Percentiles rank a stretch among this genome's conserved stretches.
Evolutionary conservation across 2,113 vertebrate species (phyloP).

Genomic region (Periophthalmodon schlosseri): DNA sequence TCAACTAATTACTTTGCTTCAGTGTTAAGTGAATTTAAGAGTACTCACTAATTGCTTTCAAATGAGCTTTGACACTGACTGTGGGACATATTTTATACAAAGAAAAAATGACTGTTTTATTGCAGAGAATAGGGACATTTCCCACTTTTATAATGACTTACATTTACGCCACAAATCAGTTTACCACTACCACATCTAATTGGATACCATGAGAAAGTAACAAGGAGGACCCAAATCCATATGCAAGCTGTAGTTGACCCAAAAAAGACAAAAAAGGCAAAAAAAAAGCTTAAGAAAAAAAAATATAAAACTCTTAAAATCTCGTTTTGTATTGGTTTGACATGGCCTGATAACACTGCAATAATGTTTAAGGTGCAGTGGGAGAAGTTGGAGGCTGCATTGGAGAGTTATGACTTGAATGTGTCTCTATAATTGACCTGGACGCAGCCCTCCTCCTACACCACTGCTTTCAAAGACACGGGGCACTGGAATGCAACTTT

Average conservation of each 20-base stretch:
- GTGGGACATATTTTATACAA: neutral
- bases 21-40: neutral
- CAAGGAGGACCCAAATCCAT: too few relatives aligned
- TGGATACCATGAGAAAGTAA: too few relatives aligned
- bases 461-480: conserved; percentile 20
- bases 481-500: conserved; percentile 19
- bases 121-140: neutral
- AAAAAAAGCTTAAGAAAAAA: too few relatives aligned
- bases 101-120: neutral
- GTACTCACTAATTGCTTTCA: conserved; percentile 2
- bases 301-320: too few relatives aligned
- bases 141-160: neutral
- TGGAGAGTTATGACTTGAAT: neutral
- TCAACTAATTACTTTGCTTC: conserved; percentile 1
- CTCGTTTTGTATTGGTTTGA: neutral
- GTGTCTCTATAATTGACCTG: neutral
- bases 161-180: neutral
- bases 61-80: neutral
- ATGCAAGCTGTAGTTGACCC: too few relatives aligned
- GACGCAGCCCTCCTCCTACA: conserved; percentile 24
- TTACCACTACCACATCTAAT: too few relatives aligned
- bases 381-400: neutral
- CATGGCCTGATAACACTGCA: neutral
- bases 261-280: too few relatives aligned
- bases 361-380: neutral